Conservation (phyloP, 2,888 invertebrate genomes). For the Andricus quercusramuli region DNA sequence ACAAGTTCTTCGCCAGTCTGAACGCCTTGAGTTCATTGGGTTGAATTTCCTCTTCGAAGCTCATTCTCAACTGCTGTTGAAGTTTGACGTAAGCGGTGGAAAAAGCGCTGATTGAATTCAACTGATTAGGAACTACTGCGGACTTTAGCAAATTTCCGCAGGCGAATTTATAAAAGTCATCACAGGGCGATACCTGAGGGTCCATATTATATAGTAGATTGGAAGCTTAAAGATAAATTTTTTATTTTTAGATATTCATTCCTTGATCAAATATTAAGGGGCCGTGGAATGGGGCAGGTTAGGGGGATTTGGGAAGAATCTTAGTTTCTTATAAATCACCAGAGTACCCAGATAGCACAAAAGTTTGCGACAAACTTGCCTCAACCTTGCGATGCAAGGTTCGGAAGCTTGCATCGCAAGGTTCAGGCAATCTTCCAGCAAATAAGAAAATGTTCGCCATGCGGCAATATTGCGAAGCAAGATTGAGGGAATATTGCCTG, state of each 20-base stretch:
- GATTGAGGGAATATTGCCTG: no score
- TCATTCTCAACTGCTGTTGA: constrained; percentile 43
- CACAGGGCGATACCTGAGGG: constrained; percentile 46
- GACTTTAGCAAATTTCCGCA: constrained; percentile 53
- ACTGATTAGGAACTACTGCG: constrained; percentile 48
- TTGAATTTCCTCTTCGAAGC: constrained; percentile 46
- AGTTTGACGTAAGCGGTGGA: constrained; percentile 49
- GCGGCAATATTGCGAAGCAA: no score
- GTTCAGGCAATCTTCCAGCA: no score
- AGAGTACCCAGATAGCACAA: no score
- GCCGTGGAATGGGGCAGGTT: no score
- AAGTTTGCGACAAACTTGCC: no score
- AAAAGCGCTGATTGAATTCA: constrained; percentile 45
- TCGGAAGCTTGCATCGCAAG: no score
- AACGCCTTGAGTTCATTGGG: constrained; percentile 50
- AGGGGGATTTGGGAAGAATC: no score
- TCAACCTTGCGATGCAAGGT: no score
- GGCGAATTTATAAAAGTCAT: constrained; percentile 57
- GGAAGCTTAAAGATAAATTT: constrained; percentile 27
- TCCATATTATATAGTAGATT: constrained; percentile 42
- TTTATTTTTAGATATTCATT: background rate
- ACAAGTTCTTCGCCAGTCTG: constrained; percentile 50
- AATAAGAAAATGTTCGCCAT: no score
- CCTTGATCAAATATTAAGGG: background rate
- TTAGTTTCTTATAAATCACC: no score